Base-by-base conservation (phyloP, 2,113 vertebrate species). In the Crypturellus undulatus region DNA sequence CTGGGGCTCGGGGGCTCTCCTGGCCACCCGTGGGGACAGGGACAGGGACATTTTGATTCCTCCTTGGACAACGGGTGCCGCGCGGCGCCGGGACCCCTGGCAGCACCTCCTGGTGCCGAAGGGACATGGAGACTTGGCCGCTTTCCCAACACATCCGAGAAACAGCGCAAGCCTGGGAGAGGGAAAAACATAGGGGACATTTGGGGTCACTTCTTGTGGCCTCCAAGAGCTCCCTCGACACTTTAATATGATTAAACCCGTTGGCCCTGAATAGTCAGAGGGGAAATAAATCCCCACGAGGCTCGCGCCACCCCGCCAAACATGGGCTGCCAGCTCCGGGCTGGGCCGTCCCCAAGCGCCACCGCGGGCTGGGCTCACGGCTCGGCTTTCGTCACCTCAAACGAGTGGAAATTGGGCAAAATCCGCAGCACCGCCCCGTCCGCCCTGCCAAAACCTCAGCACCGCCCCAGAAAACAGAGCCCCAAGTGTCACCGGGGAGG, bases 281-380 rank as follows among this genome's bases (percentile, higher is more conserved):
- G n/a, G 8, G 10, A 83, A 73, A 90, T 22, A 79, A 93, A 64
- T 18, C 76, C 12, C 3, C 8, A n/a, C 40, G 17, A 62, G n/a
- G 64, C 59, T 88, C 8, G 3, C 1, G 0, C 2, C 22, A 81
- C 45, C 54, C 25, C 17, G 88, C 83, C 80, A 52, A 68, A 70
- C 26, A 17, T 16, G 40, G 65, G 63, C 69, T 75, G 64, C 20
- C 12, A 67, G 70, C 30, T 26, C 90, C 78, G 10, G 59, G 84
- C 82, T 80, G 49, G 59, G 1, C 51, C 68, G 79, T 38, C 79
- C 82, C 78, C 43, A 60, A 79, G 38, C 69, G 20, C 60, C 28
- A 9, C 25, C 89, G 58, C 8, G n/a, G 76, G 42, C 47, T 65
- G 2, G 40, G 84, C 87, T 94, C 94, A 79, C 96, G 95, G 80